Base-by-base conservation (phyloP, 2,113 vertebrate genomes). In the Monarcha castaneiventris region DNA sequence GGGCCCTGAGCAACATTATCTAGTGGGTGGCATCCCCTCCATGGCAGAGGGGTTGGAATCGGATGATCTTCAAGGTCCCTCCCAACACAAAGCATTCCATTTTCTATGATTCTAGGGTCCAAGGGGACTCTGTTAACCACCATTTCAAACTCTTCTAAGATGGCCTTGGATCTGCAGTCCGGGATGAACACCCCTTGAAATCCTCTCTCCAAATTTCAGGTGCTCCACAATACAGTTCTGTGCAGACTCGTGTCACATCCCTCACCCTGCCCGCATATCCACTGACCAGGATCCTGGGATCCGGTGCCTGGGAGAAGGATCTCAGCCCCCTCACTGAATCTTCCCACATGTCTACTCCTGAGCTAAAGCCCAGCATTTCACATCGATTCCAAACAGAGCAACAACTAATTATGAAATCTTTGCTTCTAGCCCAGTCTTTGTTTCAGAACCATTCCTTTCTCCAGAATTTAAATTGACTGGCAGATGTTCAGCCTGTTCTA, bases 301-400 rank as follows among this genome's bases (percentile, higher is more conserved):
- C 21, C 0, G 0, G 0, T 43, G 22, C 16, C 1, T 75, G 9
- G 13, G 37, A 86, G 35, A 83, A 72, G 15, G 13, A 26, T 51
- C 18, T 55, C 54, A 85, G 16, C 8, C 7, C 5, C 16, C 13
- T 39, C 37, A 18, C 17, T 56, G 63, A 77, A 35, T 62, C 18
- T 52, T 18, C 21, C 9, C 67, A 16, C 1, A 0, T 37, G 30
- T 46, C 61, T 84, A 19, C 22, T 61, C 43, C 33, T 41, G 10
- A 80, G 16, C 25, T 83, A 33, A 76, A 83, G 15, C 19, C 14
- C 49, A 62, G 13, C 0, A 1, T 68, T 43, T 48, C 21, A 41
- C 35, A 61, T 69, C 46, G 21, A 26, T 64, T 52, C 30, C 32
- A 89, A 78, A 77, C 6, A 63, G 27, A 87, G 30, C 5, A 88